Base-by-base conservation (phyloP, 2,113 vertebrate species). In the Percopsis transmontana region DNA sequence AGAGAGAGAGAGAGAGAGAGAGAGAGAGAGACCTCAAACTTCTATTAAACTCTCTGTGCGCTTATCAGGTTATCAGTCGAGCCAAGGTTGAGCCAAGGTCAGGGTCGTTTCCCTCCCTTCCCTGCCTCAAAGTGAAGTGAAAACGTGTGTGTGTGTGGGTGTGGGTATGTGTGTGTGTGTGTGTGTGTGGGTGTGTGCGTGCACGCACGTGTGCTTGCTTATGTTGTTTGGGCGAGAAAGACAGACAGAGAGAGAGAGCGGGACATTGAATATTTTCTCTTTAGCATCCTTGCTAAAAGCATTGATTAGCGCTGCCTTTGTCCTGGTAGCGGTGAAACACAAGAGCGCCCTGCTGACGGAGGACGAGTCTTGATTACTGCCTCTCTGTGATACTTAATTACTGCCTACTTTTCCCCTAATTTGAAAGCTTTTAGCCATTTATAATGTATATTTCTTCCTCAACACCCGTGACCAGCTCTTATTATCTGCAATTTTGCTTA, bases 301-400 rank as follows among this genome's bases (percentile, higher is more conserved):
- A 52, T 21, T 27, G 51, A 41, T 59, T 44, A 23, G 21, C 38
- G 14, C 61, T 27, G 6, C 51, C 42, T 45, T 44, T 40, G 15
- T 66, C 59, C 45, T 48, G 50, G 24, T 44, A 9, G 66, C 27
- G 54, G 58, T 40, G 33, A 44, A 47, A 79, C 57, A 60, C 69
- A 63, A 57, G 21, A 69, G 18, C 10, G 10, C 21, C 51, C 16
- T 13, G 51, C 51, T 53, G 51, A 13, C 51, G 23, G 3, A 53
- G 47, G 57, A 47, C 23, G 39, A 15, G 39, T 69, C 54, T 76
- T 70, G 70, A 83, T 76, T 76, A 68, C 50, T 10, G 55, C 27
- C 62, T 51, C 52, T 72, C 76, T 50, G 63, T 33, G 42, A 62
- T 24, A 70, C 54, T 38, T 80, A 79, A 80, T 77, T 79, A 66